Percentiles rank a stretch among this genome's conserved stretches.
Evolutionary conservation across 2,113 vertebrate species (phyloP).

Genomic region (human (Homo sapiens)): DNA sequence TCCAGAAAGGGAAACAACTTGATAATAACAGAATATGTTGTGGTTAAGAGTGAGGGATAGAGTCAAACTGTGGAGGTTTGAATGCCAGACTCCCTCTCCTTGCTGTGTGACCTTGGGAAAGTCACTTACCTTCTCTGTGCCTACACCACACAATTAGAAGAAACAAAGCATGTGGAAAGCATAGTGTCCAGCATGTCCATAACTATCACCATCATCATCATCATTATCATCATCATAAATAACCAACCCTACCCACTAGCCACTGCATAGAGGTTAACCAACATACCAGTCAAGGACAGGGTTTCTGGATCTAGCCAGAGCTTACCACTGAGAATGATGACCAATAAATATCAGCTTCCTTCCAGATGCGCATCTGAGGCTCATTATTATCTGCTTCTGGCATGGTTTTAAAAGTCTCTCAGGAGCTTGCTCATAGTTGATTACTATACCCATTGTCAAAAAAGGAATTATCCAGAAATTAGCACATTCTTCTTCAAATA

Average conservation of each 20-base stretch:
- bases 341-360: neutral
- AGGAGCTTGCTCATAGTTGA: neutral
- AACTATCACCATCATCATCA: neutral
- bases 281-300: neutral
- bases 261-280: neutral
- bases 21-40: neutral
- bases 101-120: neutral
- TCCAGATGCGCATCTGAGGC: neutral
- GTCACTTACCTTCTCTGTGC: neutral
- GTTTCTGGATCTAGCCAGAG: neutral
- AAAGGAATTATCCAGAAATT: neutral
- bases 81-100: neutral
- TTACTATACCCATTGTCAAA: neutral
- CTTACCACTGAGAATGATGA: neutral
- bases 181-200: neutral
- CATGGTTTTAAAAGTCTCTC: neutral
- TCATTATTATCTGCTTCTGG: neutral
- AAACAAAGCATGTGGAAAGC: neutral
- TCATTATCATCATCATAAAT: too few relatives aligned
- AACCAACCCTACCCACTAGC: neutral
- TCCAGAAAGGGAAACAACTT: neutral
- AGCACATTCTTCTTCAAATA: neutral
- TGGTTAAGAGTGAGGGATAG: neutral
- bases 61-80: neutral
- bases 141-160: neutral